Conservation (phyloP, 1,140 invertebrate genomes). For the Stegodyphus mimosarum region DNA sequence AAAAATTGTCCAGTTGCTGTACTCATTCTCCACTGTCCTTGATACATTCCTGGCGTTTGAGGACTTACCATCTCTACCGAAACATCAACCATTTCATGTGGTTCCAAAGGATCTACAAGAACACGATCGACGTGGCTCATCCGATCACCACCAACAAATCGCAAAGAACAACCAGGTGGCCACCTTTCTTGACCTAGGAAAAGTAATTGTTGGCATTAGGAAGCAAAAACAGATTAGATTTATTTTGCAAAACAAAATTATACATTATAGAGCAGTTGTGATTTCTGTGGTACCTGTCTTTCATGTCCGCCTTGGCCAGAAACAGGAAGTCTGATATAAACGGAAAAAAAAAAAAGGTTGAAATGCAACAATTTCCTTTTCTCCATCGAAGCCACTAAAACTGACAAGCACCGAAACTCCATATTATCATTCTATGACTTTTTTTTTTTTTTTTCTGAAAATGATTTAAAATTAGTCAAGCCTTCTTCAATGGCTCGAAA, state of each 20-base stretch:
- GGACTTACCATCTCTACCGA: conserved; percentile 79
- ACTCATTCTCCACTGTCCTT: conserved; percentile 85
- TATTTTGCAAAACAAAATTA: not conserved
- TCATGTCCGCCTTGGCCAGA: no score
- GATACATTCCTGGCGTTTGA: conserved; percentile 76
- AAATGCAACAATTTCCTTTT: no score
- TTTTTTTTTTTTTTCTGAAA: no score
- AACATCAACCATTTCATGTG: conserved; percentile 77
- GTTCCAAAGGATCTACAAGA: conserved; percentile 74
- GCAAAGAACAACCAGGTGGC: conserved; percentile 81
- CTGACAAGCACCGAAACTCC: no score
- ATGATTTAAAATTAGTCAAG: no score
- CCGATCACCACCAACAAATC: conserved; percentile 75
- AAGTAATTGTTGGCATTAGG: not conserved
- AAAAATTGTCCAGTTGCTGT: conserved; percentile 83
- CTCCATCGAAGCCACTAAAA: no score
- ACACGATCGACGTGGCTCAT: conserved; percentile 74
- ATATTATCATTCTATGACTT: no score
- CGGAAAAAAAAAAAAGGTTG: no score
- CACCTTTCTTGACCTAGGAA: conserved; percentile 75
- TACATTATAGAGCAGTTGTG: no score
- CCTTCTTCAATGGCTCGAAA: no score
- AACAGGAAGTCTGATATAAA: no score
- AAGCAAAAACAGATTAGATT: not conserved
- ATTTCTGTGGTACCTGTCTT: no score